Base-by-base conservation (phyloP, 2,888 invertebrate genomes). In the Polydrusus tereticollis region DNA sequence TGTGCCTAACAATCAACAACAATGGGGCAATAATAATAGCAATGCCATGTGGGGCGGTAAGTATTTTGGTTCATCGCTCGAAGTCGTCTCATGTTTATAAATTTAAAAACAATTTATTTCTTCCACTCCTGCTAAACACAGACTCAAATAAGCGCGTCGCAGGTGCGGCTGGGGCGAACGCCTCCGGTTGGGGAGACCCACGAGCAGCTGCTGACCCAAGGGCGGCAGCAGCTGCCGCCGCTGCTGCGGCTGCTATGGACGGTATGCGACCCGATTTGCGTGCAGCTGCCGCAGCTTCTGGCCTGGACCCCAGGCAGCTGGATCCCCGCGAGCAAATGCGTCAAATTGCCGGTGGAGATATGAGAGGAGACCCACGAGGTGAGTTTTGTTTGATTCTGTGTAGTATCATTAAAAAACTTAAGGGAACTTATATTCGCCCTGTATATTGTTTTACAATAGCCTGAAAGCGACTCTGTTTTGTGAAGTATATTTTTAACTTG, bases 301-400 rank as follows among this genome's bases (percentile, higher is more conserved):
- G 78, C 58, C 72, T 81, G 77, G 88, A 78, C 73, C 86, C 88
- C 2, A 87, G 89, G 73, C 86, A 89, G 78, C 83, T 89, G 50
- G 89, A 89, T 82, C 88, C 87, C 10, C 86, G 89, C 1, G 85
- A 85, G 66, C 83, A 88, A 57, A 87, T 88, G 85, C 84, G 88
- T 38, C 85, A 88, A 65, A 79, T 78, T 74, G 68, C 77, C 20
- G 89, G 89, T 77, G 89, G 90, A 43, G 90, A 90, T 77, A 89
- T 90, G 88, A 88, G 92, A 55, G 92, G 91, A 1, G 92, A 92
- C 84, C 91, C 91, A 0, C 88, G 92, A 55, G 95, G 94, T 57
- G 71, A 41, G 62, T 58, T 18, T 33, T 16, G 10, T 45, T n/a
- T 38, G n/a, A 38, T 38, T 4, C n/a, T 38, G 10, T 4, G n/a